phyloP scores from a whole-genome alignment of 2,888 invertebrate species.

The Formica aserva region DNA sequence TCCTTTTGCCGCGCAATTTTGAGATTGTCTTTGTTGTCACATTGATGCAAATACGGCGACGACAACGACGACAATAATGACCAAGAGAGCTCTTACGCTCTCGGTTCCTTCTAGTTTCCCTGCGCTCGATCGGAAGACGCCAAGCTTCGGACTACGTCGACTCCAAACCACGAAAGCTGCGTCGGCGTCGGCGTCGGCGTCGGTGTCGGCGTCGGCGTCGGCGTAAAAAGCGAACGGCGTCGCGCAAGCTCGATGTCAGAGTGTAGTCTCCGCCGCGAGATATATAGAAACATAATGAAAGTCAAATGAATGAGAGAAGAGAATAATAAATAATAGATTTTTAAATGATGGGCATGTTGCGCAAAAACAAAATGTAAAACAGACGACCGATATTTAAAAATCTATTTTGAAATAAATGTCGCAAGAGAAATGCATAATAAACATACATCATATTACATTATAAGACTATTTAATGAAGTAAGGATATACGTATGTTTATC shows the following conservation, averaged over 20 bases:
- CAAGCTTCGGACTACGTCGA: slow-evolving; percentile 83
- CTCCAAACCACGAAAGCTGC: slow-evolving; percentile 76
- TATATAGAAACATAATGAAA: background rate
- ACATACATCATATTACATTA: background rate
- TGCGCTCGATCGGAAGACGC: slow-evolving; percentile 81
- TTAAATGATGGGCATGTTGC: background rate
- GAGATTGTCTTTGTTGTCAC: background rate
- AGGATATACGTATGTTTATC: no score
- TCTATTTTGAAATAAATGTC: background rate
- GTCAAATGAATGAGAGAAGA: background rate
- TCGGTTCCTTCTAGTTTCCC: slow-evolving; percentile 64
- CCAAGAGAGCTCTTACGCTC: slow-evolving; percentile 43
- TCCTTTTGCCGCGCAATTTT: slow-evolving; percentile 14
- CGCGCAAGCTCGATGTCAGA: slow-evolving; percentile 77
- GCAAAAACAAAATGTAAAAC: background rate
- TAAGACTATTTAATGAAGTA: no score
- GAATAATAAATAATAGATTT: background rate
- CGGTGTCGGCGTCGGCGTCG: slow-evolving; percentile 79
- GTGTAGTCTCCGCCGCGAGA: slow-evolving; percentile 23
- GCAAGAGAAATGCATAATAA: background rate
- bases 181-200: slow-evolving; percentile 79
- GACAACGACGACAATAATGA: slow-evolving; percentile 1
- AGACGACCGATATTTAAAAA: background rate
- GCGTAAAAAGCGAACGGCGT: slow-evolving; percentile 74
- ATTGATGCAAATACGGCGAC: slow-evolving; percentile 3